Conservation (phyloP, 2,888 invertebrate species). For the Caenorhabditis zanzibari region DNA sequence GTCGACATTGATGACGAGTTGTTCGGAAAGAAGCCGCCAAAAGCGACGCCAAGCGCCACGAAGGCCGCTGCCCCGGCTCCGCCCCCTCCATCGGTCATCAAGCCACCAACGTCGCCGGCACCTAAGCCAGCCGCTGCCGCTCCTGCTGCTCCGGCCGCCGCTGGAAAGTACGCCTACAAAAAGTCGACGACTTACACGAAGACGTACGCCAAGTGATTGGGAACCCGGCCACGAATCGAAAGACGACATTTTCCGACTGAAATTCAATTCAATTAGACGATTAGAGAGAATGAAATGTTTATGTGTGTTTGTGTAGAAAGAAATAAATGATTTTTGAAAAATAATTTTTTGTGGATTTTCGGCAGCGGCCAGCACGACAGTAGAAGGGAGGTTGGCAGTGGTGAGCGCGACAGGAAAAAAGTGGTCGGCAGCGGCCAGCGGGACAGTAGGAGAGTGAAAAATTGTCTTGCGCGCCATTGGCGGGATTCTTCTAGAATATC, state of each 20-base stretch:
- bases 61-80: conserved; percentile 47
- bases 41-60: conserved; percentile 26
- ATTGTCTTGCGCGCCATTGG: too few relatives aligned
- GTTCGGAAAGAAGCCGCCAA: conserved; percentile 67
- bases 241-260: neutral
- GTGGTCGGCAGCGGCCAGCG: too few relatives aligned
- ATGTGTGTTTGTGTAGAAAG: too few relatives aligned
- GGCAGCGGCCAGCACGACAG: too few relatives aligned
- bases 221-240: neutral
- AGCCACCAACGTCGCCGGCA: conserved; percentile 21
- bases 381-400: too few relatives aligned
- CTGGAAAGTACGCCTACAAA: conserved; percentile 58
- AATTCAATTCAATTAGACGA: too few relatives aligned
- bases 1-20: conserved; percentile 69
- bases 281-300: too few relatives aligned
- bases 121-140: conserved; percentile 36
- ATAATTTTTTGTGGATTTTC: too few relatives aligned
- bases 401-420: too few relatives aligned
- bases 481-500: too few relatives aligned
- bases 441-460: too few relatives aligned
- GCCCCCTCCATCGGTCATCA: conserved; percentile 21
- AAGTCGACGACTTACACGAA: conserved; percentile 59
- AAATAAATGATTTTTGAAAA: too few relatives aligned
- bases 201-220: conserved; percentile 56
- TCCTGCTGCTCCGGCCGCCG: conserved; percentile 27